Evolutionary conservation across 2,113 vertebrate species (phyloP), one percentile per base, ranked within the genome.

Genomic region (Centropus bengalensis): DNA sequence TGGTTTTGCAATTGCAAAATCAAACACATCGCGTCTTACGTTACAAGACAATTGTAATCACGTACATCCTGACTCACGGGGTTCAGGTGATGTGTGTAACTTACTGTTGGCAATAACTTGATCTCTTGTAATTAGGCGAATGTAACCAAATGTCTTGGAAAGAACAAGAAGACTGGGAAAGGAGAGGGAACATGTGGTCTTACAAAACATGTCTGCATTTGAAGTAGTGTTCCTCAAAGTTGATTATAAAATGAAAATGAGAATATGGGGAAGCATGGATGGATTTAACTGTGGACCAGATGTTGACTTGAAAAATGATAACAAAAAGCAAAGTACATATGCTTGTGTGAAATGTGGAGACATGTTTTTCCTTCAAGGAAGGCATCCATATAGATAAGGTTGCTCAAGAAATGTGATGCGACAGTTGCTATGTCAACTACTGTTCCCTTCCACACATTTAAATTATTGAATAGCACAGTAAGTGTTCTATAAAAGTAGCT

Each of bases 351-450:
- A 92, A 92, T 96, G 82, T 91, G 93, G 92, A 88, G 93, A 94
- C 94, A 77, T 77, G 91, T 91, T 97, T 93, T 96, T 96, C 74
- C 90, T 96, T 89, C 95, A 95, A 91, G 92, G 95, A 96, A 96
- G 93, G 87, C 96, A 96, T 97, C 86, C 96, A 95, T 94, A 93
- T 96, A 96, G 94, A 92, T 95, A 84, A 93, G 94, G 83, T 92
- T 86, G 96, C 89, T 96, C 44, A 40, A 95, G 91, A 96, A 96
- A 97, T 97, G 83, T 52, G 76, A 96, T 96, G 91, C 94, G 97
- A 97, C 97, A 96, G 97, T 97, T 97, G 97, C 97, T 92, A 96
- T 97, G 97, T 97, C 96, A 97, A 95, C 96, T 86, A 45, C 40
- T 27, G 30, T 96, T 96, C 86, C n/a, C 76, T 96, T 95, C 89